These are phyloP conservation scores for Protobothrops mucrosquamatus DNA, from an alignment of 2,113 vertebrate species.

Conservation along the genomic window DNA sequence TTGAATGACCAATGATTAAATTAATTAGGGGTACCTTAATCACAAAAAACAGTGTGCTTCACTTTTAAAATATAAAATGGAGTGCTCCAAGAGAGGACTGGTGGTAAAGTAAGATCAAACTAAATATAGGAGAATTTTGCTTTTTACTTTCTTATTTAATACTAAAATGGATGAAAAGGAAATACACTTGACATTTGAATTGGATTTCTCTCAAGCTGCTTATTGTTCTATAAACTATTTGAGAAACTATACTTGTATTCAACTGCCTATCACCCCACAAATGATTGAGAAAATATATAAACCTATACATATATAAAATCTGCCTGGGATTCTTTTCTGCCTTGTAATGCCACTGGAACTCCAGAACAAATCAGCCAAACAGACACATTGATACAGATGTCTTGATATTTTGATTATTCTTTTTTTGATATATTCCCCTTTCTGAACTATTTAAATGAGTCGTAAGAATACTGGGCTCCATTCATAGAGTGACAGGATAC, in stretches of 20 bases:
- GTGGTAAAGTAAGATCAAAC: background rate
- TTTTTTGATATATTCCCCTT: background rate
- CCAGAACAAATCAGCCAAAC: conserved; percentile 8
- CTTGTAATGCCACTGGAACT: accelerated
- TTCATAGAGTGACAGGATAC: background rate
- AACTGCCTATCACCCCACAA: background rate
- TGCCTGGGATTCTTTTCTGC: background rate
- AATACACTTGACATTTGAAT: background rate
- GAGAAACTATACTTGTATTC: background rate
- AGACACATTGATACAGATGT: background rate
- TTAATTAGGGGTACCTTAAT: background rate
- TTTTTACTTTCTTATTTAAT: background rate
- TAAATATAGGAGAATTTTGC: background rate
- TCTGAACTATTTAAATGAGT: background rate
- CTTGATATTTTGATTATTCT: background rate
- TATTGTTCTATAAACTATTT: background rate
- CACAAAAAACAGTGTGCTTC: background rate
- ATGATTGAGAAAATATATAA: background rate
- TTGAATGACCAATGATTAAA: background rate
- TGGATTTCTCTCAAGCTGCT: background rate
- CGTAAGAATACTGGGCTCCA: background rate
- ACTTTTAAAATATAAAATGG: background rate
- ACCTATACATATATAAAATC: background rate
- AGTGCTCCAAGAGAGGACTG: background rate
- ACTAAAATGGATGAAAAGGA: background rate